These are phyloP conservation scores for Bombus soroeensis DNA, from an alignment of 1,140 invertebrate genomes.

Conservation along the genomic window DNA sequence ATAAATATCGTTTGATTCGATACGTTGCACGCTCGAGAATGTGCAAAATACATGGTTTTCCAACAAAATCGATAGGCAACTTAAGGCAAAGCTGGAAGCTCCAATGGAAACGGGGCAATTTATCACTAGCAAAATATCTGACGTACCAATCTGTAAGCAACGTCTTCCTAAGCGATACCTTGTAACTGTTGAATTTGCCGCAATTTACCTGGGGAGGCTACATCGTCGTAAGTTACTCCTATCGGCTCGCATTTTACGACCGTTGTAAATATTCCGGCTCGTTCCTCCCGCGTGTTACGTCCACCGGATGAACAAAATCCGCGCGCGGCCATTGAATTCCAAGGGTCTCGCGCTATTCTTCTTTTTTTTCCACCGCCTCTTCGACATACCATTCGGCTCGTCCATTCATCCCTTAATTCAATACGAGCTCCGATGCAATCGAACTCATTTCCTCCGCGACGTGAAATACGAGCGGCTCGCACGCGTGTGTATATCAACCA, in stretches of 20 bases:
- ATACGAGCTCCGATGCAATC: slow-evolving; percentile 7
- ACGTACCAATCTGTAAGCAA: neutral
- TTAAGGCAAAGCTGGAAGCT: neutral
- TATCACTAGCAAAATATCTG: neutral
- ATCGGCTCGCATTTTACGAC: neutral
- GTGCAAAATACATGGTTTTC: neutral
- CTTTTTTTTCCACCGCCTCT: neutral
- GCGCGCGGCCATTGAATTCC: neutral
- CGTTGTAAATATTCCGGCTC: slow-evolving; percentile 6
- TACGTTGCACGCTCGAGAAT: neutral
- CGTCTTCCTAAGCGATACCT: neutral
- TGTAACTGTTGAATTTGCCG: neutral
- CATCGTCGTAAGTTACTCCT: neutral
- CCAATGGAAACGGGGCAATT: neutral
- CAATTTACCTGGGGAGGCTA: neutral
- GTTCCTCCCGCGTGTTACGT: neutral
- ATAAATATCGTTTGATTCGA: neutral
- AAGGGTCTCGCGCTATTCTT: neutral
- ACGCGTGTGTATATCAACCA: neutral
- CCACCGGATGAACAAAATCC: neutral
- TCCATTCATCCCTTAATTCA: slow-evolving; percentile 24
- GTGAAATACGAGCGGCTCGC: slow-evolving; percentile 13
- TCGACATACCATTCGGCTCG: too few relatives aligned
- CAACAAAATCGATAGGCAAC: neutral
- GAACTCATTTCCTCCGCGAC: slow-evolving; percentile 22